Evolutionary conservation across 2,113 vertebrate species (phyloP).

Genomic region (Corythoichthys haematopterus): DNA sequence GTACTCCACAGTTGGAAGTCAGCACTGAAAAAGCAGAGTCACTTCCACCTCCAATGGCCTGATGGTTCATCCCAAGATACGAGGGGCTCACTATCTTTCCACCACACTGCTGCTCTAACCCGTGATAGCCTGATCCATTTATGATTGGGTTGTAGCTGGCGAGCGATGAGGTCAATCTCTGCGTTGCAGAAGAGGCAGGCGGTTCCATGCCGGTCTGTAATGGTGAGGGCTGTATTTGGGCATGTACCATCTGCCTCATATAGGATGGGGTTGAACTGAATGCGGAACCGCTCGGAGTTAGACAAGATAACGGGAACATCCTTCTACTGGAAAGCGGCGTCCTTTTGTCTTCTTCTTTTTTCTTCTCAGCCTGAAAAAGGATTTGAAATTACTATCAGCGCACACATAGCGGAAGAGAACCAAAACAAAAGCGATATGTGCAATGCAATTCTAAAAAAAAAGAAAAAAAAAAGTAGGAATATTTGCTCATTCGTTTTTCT

Average conservation of each 20-base stretch:
- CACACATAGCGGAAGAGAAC: neutral
- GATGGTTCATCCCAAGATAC: conserved; percentile 59
- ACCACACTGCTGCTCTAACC: conserved; percentile 54
- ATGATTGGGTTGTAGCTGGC: conserved; percentile 66
- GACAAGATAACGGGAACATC: conserved; percentile 79
- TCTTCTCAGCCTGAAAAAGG: conserved; percentile 80
- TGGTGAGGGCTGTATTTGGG: conserved; percentile 69
- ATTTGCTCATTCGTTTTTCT: conserved; percentile 16
- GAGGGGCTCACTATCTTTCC: conserved; percentile 36
- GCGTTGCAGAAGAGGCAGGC: conserved; percentile 51
- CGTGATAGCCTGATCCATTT: conserved; percentile 71
- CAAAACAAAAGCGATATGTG: conserved; percentile 3
- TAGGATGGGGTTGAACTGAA: conserved; percentile 73
- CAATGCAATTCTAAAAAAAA: conserved; percentile 4
- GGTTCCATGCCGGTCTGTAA: conserved; percentile 66
- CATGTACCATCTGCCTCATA: conserved; percentile 72
- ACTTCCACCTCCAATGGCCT: conserved; percentile 45
- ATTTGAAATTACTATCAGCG: conserved; percentile 28
- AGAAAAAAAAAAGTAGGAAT: conserved; percentile 1
- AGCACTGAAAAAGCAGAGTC: conserved; percentile 59
- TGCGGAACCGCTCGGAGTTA: conserved; percentile 76
- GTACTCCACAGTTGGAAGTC: conserved; percentile 54
- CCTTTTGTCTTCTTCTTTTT: conserved; percentile 84
- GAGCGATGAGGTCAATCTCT: conserved; percentile 66
- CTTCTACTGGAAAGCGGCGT: conserved; percentile 82